phyloP scores from a whole-genome alignment of 2,797 vertebrate genomes.

The Anabacerthia variegaticeps region DNA sequence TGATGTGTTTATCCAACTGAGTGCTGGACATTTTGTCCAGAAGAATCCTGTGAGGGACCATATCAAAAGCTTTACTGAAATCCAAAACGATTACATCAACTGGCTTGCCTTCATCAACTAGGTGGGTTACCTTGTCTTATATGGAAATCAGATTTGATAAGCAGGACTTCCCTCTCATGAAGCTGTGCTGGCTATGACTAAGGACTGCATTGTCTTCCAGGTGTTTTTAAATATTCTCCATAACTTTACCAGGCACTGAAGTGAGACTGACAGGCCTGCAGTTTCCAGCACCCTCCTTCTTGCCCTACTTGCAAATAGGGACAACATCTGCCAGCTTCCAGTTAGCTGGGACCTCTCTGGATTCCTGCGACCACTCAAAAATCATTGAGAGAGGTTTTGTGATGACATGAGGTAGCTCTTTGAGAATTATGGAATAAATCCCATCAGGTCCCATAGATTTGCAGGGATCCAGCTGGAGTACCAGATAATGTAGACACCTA shows the following conservation, averaged over 20 bases:
- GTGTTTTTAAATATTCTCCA: not conserved
- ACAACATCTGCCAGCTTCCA: not conserved
- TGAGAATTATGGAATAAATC: not conserved
- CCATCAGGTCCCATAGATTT: not conserved
- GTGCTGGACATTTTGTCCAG: not conserved
- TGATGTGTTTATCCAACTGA: not conserved
- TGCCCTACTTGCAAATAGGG: not conserved
- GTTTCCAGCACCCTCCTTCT: not conserved
- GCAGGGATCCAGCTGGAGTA: not conserved
- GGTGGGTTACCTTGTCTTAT: not conserved
- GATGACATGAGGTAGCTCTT: not conserved
- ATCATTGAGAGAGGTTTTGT: not conserved
- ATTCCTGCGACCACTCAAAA: not conserved
- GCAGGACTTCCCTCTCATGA: not conserved
- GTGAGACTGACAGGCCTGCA: not conserved
- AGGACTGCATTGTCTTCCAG: not conserved
- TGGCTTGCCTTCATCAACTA: not conserved
- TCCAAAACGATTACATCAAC: not conserved
- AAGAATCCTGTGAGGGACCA: not conserved
- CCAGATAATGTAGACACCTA: not conserved
- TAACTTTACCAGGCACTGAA: not conserved
- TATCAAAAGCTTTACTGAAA: not conserved
- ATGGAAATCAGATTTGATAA: not conserved
- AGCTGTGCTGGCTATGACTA: not conserved
- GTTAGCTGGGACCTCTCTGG: not conserved